Evolutionary conservation across 1,140 invertebrate genomes (phyloP).

Genomic region (Zaprionus lachaisei): DNA sequence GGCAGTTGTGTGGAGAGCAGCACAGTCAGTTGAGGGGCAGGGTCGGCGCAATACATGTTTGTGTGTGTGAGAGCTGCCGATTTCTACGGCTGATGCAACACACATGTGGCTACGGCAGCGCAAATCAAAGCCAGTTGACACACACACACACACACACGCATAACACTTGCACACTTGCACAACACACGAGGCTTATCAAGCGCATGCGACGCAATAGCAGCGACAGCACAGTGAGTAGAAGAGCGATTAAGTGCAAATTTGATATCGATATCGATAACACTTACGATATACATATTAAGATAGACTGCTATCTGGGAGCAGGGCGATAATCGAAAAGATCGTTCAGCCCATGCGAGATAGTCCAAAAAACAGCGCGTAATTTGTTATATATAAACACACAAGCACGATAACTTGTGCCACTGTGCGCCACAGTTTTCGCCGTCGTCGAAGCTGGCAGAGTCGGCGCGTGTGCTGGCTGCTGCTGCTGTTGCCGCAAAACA

Average conservation of each 20-base stretch:
- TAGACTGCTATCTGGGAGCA: background rate
- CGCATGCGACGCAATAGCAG: constrained; percentile 74
- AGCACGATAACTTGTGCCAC: constrained; percentile 42
- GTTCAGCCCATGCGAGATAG: background rate
- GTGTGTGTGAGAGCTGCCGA: constrained; percentile 54
- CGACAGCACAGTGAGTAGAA: constrained; percentile 53
- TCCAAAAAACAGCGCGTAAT: constrained; percentile 1
- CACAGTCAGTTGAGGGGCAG: constrained; percentile 45
- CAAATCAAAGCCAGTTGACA: constrained; percentile 80
- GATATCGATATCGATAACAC: constrained; percentile 2
- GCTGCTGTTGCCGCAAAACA: constrained; percentile 76
- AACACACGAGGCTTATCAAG: constrained; percentile 60
- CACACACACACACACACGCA: constrained; percentile 46
- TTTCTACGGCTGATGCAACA: constrained; percentile 81
- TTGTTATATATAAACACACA: constrained; percentile 4
- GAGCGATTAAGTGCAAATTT: constrained; percentile 1
- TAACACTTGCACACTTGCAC: constrained; percentile 30
- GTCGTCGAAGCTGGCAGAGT: constrained; percentile 43
- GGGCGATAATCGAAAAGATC: background rate
- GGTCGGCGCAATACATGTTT: constrained; percentile 65
- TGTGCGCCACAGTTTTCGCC: constrained; percentile 68
- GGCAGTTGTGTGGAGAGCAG: constrained; percentile 14
- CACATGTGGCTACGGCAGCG: constrained; percentile 54
- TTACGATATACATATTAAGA: constrained; percentile 1
- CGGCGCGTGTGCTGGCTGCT: constrained; percentile 66